Base-by-base conservation (phyloP, 2,113 vertebrate species). In the Isurus oxyrinchus region DNA sequence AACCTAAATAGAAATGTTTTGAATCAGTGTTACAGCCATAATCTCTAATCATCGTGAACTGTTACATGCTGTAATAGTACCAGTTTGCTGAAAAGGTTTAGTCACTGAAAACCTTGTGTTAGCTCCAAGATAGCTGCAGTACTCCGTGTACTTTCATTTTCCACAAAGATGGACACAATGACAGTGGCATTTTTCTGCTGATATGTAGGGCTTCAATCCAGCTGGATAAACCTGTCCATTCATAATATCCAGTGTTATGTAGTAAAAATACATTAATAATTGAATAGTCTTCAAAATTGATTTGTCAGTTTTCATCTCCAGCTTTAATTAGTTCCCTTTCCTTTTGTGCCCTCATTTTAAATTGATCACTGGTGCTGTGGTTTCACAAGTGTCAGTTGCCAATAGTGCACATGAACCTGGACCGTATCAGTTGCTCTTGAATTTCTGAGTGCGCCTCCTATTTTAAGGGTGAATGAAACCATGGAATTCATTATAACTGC, bases 91-190 rank as follows among this genome's bases (percentile, higher is more conserved):
- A 10, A 40, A 94, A 61, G 31, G 14, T 63, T 94, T n/a, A 63
- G 57, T 21, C 59, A 66, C 59, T 94, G 35, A 63, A 94, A 94
- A 44, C 16, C 21, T 94, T 66, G 59, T n/a, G n/a, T 63, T 61
- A 23, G n/a, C n/a, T 94, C 90, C 59, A 63, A 66, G 88, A 93
- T 93, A 61, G 88, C 57, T 35, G 31, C 57, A 93, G 59, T 94
- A 94, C 90, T 66, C 19, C 1, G 59, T 94, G 90, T 94, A 63
- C 90, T 94, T 94, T 94, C 35, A 63, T 94, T 59, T 63, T 94
- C 90, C 59, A 94, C 59, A 63, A 63, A 40, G 90, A 40, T 94
- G 90, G 35, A 63, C 90, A 94, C 90, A 40, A 23, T 93, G 59
- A 94, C 90, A 44, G 16, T 94, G 90, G 59, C 90, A 63, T 3